phyloP scores from a whole-genome alignment of 2,797 vertebrate species.

The Sebastolobus altivelis region DNA sequence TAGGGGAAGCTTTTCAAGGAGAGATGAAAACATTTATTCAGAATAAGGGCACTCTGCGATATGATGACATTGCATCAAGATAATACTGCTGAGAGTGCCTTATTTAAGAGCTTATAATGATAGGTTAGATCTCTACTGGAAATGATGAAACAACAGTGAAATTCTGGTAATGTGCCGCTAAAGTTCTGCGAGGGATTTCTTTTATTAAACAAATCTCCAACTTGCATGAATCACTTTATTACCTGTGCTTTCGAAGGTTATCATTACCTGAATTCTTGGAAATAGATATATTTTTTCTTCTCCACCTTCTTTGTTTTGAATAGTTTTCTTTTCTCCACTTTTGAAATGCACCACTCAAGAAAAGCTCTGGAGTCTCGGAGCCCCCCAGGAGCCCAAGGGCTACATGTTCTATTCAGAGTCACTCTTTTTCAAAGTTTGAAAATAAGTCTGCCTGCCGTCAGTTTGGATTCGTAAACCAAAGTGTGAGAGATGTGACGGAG shows the following conservation, averaged over 20 bases:
- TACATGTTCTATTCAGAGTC: slow-evolving; percentile 67
- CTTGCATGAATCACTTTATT: slow-evolving; percentile 31
- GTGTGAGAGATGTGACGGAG: slow-evolving; percentile 55
- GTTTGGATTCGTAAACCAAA: slow-evolving; percentile 67
- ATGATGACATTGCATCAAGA: slow-evolving; percentile 74
- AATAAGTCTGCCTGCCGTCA: slow-evolving; percentile 59
- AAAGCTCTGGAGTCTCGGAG: slow-evolving; percentile 49
- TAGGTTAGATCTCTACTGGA: slow-evolving; percentile 61
- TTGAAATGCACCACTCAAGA: slow-evolving; percentile 56
- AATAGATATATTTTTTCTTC: not conserved
- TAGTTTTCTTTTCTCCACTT: slow-evolving; percentile 32
- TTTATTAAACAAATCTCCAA: slow-evolving; percentile 49
- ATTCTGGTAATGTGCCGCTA: slow-evolving; percentile 57
- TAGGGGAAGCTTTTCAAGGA: slow-evolving; percentile 72
- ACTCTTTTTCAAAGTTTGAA: slow-evolving; percentile 66
- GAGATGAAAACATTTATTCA: slow-evolving; percentile 74
- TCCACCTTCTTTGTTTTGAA: slow-evolving; percentile 45
- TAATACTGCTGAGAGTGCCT: slow-evolving; percentile 69
- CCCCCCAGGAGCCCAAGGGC: slow-evolving; percentile 57
- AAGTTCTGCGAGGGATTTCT: slow-evolving; percentile 40
- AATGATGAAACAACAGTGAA: slow-evolving; percentile 77
- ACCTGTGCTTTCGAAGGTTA: slow-evolving; percentile 50
- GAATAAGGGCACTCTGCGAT: slow-evolving; percentile 63
- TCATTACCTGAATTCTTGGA: slow-evolving; percentile 33
- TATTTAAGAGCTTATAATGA: slow-evolving; percentile 62